Evolutionary conservation across 1,140 invertebrate species (phyloP), one percentile per base, ranked within the genome.

Genomic region (Aphelinus certus): DNA sequence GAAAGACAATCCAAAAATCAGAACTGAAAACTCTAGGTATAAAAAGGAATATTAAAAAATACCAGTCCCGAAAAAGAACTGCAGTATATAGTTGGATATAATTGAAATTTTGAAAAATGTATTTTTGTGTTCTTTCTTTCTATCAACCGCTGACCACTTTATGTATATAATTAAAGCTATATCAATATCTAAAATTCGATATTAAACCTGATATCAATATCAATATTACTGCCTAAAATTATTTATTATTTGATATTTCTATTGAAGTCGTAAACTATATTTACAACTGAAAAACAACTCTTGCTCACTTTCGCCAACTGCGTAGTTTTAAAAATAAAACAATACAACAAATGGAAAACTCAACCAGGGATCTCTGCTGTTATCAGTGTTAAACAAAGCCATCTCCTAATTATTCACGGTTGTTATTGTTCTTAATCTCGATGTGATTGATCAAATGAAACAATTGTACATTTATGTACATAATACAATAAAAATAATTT

Each of bases 261-360:
- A 80, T 79, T 80, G 80, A 82, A 74, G 81, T 79, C 79, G 77
- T 83, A 84, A 79, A 76, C 81, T 85, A 84, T 87, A 87, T 86
- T 84, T 86, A 87, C 86, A 86, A 83, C 81, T 81, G 80, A 83
- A 81, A 75, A 84, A 85, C 81, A 84, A 85, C 79, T 81, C 78
- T 79, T 79, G 75, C 76, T 81, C 74, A 76, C 7, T 73, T 74
- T 71, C 56, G 55, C 57, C 69, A 79, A 79, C 76, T 69, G 77
- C 78, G 70, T 71, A 66, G 65, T 60, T 65, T 47, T 66, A 43
- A 5, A 72, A n/a, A 26, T 26, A 26, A 60, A 72, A 73, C 60
- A 72, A 72, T 43, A 66, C 5, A 73, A 73, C 53, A 73, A 72
- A 73, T 46, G 43, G 47, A 65, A 26, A 71, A 72, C 70, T 72